phyloP scores from a whole-genome alignment of 2,113 vertebrate genomes.

The Mastomys natalensis region DNA sequence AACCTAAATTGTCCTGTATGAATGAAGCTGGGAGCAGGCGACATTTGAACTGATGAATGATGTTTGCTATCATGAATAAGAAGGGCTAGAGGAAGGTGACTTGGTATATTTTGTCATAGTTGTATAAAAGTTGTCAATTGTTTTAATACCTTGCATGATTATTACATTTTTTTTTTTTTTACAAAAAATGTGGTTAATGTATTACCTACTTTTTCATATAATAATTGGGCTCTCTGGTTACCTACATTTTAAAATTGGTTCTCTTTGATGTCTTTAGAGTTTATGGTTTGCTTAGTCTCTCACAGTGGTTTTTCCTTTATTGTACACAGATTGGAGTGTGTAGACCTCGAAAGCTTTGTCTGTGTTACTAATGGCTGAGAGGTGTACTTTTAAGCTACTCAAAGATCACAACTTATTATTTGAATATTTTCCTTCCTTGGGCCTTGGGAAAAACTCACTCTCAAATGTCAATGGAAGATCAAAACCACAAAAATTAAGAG shows the following conservation, averaged over 20 bases:
- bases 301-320: neutral
- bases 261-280: neutral
- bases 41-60: neutral
- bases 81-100: neutral
- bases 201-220: conserved; percentile 18
- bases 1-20: neutral
- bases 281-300: conserved; percentile 11
- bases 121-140: neutral
- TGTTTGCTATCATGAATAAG: neutral
- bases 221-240: neutral
- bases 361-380: neutral
- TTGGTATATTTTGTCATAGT: neutral
- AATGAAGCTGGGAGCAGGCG: neutral
- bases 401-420: neutral
- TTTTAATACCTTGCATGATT: neutral
- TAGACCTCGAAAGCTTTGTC: conserved; percentile 7
- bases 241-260: neutral
- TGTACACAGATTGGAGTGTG: neutral
- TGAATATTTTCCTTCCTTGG: conserved; percentile 35
- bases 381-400: conserved; percentile 14
- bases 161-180: neutral
- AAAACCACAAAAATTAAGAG: neutral
- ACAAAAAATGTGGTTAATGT: neutral
- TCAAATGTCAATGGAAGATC: neutral
- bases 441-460: conserved; percentile 48